Evolutionary conservation across 1,140 invertebrate species (phyloP), one percentile per base, ranked within the genome.

Genomic region (Ceratina calcarata): DNA sequence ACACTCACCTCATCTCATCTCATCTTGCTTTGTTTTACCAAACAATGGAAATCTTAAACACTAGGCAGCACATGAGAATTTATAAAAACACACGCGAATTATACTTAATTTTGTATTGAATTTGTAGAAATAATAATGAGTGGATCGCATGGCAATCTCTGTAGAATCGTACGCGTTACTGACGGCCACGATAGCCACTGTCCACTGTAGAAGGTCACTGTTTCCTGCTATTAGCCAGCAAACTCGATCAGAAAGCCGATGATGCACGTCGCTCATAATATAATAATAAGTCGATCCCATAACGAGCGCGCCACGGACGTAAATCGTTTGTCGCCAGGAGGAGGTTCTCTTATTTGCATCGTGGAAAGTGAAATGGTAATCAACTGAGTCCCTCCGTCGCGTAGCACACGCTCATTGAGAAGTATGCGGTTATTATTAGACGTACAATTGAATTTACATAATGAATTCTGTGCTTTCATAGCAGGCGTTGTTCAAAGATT

Each of bases 171-270:
- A 45, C 68, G 62, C 76, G 49, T 78, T 62, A 78, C 76, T 78
- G 76, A 2, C 49, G 64, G 58, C 53, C 49, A 55, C 4, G 15
- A 6, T 37, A 37, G 32, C 32, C 15, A 55, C 68, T 49, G 68
- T 78, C 76, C 55, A 64, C 68, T 37, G 15, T 78, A 71, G 76
- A 78, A 78, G 76, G 76, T 55, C 68, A 64, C 68, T 64, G 68
- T 78, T 78, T 78, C 76, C 76, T 78, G 76, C 68, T 78, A 78
- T 78, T 78, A 64, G 20, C 20, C 60, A 15, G 58, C 76, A 78
- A 78, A 78, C 68, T 78, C 68, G 60, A 72, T 78, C 58, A 37
- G 76, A 78, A 78, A 78, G 76, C 69, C 68, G 68, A 78, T 72
- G 76, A 78, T 78, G 60, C 61, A 71, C 76, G 68, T 22, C 32